Evolutionary conservation across 2,888 invertebrate species (phyloP), one percentile per base, ranked within the genome.

Genomic region (Pegoplata infirma): DNA sequence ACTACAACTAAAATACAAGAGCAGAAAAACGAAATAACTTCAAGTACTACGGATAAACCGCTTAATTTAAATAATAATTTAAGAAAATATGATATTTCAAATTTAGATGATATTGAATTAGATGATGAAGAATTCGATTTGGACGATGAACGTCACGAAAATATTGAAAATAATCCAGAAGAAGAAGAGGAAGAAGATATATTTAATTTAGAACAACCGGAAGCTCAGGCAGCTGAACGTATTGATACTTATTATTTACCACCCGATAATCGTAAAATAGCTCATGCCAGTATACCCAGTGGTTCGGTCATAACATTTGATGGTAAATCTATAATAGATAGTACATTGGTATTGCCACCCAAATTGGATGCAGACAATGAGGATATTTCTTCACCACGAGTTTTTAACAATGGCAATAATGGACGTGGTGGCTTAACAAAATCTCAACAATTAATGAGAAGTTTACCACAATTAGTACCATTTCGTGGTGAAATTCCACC

Each of bases 401-500:
- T 19, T 10, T 36, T 64, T n/a, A n/a, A n/a, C 23, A 61, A 19
- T 55, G 59, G 53, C 67, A 84, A 80, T 7, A 81, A 82, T n/a
- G 82, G 80, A 36, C 84, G 83, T 3, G 88, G 89, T 59, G 88
- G 89, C 58, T 85, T 90, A 3, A 91, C 90, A 0, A 91, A 91
- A 78, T 90, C 93, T 0, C 92, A 94, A 67, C 89, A 93, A 46
- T 89, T 94, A 1, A 91, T 94, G 58, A 92, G 92, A 83, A 92
- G 92, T 23, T 89, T 88, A 2, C 95, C 95, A 1, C 95, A 95
- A 85, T 94, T 94, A 82, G 93, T 93, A 0, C 93, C 93, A 2
- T 95, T 93, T 82, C 92, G 91, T 83, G 95, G 95, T 0, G 94
- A 95, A 84, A 91, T 94, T 5, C 95, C 95, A 7, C 93, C 93